Percentiles rank a stretch among this genome's conserved stretches.
These are phyloP conservation scores for Cheirogaleus major DNA, from an alignment of 2,797 vertebrate species.

Conservation along the genomic window DNA sequence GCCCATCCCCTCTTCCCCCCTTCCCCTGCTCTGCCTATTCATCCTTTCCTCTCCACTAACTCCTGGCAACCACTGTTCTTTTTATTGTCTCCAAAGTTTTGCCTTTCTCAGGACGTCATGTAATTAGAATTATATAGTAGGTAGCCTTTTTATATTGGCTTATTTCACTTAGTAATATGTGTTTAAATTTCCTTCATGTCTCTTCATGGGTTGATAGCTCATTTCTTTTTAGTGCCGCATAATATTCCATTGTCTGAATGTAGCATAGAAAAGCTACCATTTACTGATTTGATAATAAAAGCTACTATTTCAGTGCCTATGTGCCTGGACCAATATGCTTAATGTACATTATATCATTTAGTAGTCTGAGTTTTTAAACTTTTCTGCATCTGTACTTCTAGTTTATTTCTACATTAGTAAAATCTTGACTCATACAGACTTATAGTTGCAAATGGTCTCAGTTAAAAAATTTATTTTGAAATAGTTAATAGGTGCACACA, in stretches of 20 bases:
- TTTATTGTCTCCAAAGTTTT: neutral
- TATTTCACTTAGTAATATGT: neutral
- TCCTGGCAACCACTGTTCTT: neutral
- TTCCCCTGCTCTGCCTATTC: neutral
- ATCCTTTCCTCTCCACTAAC: neutral
- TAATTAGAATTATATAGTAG: neutral
- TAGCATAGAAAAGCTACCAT: neutral
- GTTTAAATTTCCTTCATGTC: neutral
- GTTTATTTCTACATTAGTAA: conserved; percentile 10
- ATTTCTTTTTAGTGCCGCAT: too few species aligned
- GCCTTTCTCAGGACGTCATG: neutral
- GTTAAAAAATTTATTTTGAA: conserved; percentile 8
- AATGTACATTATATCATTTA: neutral
- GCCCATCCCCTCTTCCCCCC: too few species aligned
- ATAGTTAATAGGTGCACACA: neutral
- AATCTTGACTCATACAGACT: neutral
- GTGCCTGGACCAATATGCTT: neutral
- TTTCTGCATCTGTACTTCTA: neutral
- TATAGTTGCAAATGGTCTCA: neutral
- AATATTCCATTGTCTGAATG: neutral
- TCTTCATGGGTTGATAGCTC: too few species aligned
- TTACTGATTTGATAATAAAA: neutral
- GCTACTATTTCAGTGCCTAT: neutral
- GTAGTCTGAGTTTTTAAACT: neutral
- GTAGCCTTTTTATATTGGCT: neutral